phyloP scores from a whole-genome alignment of 2,113 vertebrate species.

The Lagopus leucura region DNA sequence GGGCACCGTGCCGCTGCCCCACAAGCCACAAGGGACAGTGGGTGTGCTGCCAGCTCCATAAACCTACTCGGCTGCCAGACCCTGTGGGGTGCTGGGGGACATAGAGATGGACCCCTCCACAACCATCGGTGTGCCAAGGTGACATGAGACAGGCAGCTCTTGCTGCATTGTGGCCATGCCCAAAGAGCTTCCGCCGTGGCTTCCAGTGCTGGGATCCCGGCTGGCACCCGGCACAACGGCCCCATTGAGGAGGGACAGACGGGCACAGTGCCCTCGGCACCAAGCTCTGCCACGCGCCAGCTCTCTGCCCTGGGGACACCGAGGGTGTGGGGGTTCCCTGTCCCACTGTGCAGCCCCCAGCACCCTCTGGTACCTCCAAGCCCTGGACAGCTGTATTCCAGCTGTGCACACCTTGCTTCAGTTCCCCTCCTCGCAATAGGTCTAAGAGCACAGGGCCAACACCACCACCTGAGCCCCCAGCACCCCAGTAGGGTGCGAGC shows the following conservation, averaged over 20 bases:
- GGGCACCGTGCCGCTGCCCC: not conserved
- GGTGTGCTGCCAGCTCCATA: conserved; percentile 4
- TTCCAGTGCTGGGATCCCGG: conserved; percentile 21
- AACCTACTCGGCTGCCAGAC: not conserved
- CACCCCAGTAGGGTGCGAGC: fast-evolving
- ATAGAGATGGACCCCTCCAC: not conserved
- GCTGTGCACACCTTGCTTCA: not conserved
- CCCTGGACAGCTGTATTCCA: not conserved
- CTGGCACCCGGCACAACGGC: conserved; percentile 47
- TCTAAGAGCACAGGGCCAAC: fast-evolving
- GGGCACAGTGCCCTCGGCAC: conserved; percentile 52
- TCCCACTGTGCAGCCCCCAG: not conserved
- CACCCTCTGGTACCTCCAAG: not conserved
- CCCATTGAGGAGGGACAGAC: conserved; percentile 45
- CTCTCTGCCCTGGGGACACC: not conserved
- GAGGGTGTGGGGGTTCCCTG: not conserved
- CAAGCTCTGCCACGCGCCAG: conserved; percentile 60
- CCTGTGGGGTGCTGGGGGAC: not conserved
- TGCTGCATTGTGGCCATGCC: not conserved
- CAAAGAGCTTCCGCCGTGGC: not conserved
- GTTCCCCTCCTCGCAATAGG: fast-evolving
- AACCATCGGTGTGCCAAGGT: fast-evolving
- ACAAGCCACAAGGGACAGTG: not conserved
- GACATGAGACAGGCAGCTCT: not conserved
- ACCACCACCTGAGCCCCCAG: not conserved